phyloP scores from a whole-genome alignment of 2,888 invertebrate species.

The Pristionchus japonicus region DNA sequence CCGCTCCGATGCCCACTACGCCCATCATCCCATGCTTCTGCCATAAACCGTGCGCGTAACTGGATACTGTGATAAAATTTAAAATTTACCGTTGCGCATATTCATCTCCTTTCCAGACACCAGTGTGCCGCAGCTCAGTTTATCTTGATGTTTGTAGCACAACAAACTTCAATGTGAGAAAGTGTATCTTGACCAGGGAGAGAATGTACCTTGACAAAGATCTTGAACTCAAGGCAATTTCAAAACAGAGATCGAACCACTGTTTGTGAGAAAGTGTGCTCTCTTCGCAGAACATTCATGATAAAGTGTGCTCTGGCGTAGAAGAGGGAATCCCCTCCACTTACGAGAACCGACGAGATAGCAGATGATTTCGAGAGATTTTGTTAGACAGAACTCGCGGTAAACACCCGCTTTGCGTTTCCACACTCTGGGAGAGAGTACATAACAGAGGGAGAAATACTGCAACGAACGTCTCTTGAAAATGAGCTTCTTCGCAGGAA shows the following conservation, averaged over 20 bases:
- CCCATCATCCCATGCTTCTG: not conserved
- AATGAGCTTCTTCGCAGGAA: conserved; percentile 3
- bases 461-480: not conserved
- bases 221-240: not conserved
- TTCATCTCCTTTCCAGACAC: not conserved
- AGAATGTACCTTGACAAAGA: not conserved
- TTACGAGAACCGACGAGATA: not conserved
- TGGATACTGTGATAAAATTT: not conserved
- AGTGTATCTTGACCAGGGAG: not conserved
- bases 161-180: not conserved
- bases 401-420: not conserved
- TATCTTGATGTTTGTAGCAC: not conserved
- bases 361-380: not conserved
- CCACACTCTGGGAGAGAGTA: not conserved
- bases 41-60: not conserved
- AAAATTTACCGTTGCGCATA: not conserved
- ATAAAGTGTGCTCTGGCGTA: not conserved
- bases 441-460: not conserved
- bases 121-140: no score
- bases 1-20: not conserved
- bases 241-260: not conserved
- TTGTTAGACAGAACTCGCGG: not conserved
- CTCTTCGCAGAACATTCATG: not conserved
- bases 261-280: not conserved
- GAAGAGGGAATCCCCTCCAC: not conserved